Percentiles rank a stretch among this genome's conserved stretches.
These are phyloP conservation scores for Plutomurus gul DNA, from an alignment of 1,140 invertebrate species.

Conservation along the genomic window DNA sequence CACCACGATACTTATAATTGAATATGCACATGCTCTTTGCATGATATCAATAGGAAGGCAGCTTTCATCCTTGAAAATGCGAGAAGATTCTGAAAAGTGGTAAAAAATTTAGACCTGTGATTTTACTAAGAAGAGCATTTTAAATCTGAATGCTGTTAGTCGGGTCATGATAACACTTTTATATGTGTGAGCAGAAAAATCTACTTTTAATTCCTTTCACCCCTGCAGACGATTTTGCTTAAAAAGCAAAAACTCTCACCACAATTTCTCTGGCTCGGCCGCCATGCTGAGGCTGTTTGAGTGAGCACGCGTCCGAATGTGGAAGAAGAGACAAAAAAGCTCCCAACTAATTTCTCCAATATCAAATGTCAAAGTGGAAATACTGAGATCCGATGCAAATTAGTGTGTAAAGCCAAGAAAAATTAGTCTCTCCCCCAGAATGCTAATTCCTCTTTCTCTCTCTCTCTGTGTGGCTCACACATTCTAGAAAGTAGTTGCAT, in stretches of 20 bases:
- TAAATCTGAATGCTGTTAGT: too few species aligned
- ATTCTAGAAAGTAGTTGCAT: too few species aligned
- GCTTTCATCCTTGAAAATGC: too few species aligned
- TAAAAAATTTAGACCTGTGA: too few species aligned
- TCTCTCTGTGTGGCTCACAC: not conserved
- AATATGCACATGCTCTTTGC: too few species aligned
- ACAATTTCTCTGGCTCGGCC: not conserved
- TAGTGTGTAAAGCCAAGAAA: constrained; percentile 8
- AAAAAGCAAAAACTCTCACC: not conserved
- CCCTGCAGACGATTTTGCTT: not conserved
- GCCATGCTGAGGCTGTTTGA: not conserved
- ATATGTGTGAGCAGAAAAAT: too few species aligned
- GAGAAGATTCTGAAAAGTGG: too few species aligned
- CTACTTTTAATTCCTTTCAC: not conserved
- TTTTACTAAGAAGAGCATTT: too few species aligned
- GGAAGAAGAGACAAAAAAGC: not conserved
- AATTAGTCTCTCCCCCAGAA: constrained; percentile 7
- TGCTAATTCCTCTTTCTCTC: constrained; percentile 6
- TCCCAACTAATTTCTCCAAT: constrained; percentile 22
- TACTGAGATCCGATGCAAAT: constrained; percentile 12
- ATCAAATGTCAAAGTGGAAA: constrained; percentile 15
- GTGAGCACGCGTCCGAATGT: not conserved
- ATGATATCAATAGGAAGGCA: too few species aligned
- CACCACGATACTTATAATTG: too few species aligned
- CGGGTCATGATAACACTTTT: too few species aligned